These are phyloP conservation scores for Calephelis nemesis DNA, from an alignment of 1,140 invertebrate genomes.

Conservation along the genomic window DNA sequence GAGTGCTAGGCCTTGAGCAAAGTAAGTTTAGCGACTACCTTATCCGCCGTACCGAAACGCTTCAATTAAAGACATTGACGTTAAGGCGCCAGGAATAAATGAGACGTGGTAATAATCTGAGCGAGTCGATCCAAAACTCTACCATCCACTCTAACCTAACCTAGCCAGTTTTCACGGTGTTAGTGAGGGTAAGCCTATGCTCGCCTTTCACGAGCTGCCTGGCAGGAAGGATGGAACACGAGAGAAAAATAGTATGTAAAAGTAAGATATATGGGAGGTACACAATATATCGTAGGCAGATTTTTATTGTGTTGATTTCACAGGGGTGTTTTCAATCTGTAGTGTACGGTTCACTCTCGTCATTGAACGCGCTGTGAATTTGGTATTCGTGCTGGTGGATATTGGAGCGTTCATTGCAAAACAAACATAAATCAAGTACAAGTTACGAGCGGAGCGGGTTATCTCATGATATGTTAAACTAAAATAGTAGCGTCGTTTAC, in stretches of 20 bases:
- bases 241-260: background rate
- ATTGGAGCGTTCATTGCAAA: slow-evolving; percentile 24
- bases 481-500: background rate
- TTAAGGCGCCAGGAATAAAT: too few species aligned
- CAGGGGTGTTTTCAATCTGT: slow-evolving; percentile 22
- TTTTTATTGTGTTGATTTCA: background rate
- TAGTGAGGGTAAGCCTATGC: too few species aligned
- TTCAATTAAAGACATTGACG: too few species aligned
- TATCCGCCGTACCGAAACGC: too few species aligned
- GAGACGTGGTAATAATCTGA: too few species aligned
- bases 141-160: too few species aligned
- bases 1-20: too few species aligned
- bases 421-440: slow-evolving; percentile 25
- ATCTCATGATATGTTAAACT: slow-evolving; percentile 2
- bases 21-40: too few species aligned
- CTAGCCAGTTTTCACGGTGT: too few species aligned
- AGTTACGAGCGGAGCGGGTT: slow-evolving; percentile 7
- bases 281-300: background rate
- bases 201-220: too few species aligned
- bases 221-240: too few species aligned
- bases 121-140: too few species aligned
- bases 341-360: slow-evolving; percentile 18
- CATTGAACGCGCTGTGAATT: slow-evolving; percentile 23
- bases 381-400: slow-evolving; percentile 22
- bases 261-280: background rate